Percentiles rank a stretch among this genome's conserved stretches.
phyloP scores from a whole-genome alignment of 2,888 invertebrate genomes.

The Latrodectus hesperus region DNA sequence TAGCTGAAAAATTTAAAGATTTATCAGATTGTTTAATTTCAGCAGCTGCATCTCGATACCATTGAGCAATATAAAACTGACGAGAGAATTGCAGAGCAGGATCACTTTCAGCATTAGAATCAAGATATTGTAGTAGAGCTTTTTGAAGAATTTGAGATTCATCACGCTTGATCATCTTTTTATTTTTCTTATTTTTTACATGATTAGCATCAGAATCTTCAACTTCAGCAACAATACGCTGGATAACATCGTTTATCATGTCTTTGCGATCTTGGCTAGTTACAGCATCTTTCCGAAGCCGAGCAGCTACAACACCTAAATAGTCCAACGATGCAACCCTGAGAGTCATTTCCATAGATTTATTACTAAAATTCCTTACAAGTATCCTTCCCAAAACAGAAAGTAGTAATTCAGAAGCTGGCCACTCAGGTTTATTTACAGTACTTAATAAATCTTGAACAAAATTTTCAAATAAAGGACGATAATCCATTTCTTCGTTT shows the following conservation, averaged over 20 bases:
- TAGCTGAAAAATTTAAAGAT: slow-evolving; percentile 42
- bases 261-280: slow-evolving; percentile 88
- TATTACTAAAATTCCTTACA: slow-evolving; percentile 87
- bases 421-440: slow-evolving; percentile 99
- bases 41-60: slow-evolving; percentile 70
- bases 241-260: slow-evolving; percentile 93
- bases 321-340: slow-evolving; percentile 98
- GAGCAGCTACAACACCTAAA: slow-evolving; percentile 96
- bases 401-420: slow-evolving; percentile 91
- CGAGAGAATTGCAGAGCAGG: slow-evolving; percentile 82
- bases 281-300: slow-evolving; percentile 94
- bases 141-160: slow-evolving; percentile 88
- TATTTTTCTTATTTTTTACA: slow-evolving; percentile 63
- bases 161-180: slow-evolving; percentile 75
- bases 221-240: slow-evolving; percentile 80
- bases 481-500: slow-evolving; percentile 74
- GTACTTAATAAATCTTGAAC: slow-evolving; percentile 97
- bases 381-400: slow-evolving; percentile 83
- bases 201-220: slow-evolving; percentile 45
- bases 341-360: slow-evolving; percentile 94
- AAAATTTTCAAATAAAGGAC: slow-evolving; percentile 97
- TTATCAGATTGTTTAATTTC: slow-evolving; percentile 65
- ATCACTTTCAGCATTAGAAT: slow-evolving; percentile 89
- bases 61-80: slow-evolving; percentile 70
- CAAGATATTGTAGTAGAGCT: slow-evolving; percentile 91